Evolutionary conservation across 2,113 vertebrate species (phyloP), one percentile per base, ranked within the genome.

Genomic region (Ageneiosus marmoratus): DNA sequence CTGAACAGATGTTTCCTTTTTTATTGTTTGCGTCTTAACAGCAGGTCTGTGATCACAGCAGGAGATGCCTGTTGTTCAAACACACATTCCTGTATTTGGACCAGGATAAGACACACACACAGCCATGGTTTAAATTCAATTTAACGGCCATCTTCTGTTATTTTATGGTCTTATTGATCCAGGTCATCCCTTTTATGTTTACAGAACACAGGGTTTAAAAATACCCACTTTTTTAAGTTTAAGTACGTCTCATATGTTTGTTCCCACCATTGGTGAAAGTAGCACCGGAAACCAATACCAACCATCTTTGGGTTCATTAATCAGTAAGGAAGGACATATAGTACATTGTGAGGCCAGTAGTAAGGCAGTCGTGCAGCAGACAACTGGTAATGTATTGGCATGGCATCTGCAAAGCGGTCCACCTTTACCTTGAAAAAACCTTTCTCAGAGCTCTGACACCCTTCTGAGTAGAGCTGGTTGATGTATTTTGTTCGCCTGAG

Each of bases 21-120:
- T 89, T 83, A 93, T 94, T 93, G 91, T 94, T 93, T 67, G 12
- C 86, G 78, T 85, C 79, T 89, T 89, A 92, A 93, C 91, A 92
- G 84, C 88, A 89, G 83, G 80, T 86, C n/a, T 80, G 83, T 81
- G 82, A 77, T 27, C 80, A 82, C 88, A 89, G 85, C 74, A 62
- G 83, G 77, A 87, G 89, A 87, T 88, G 77, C 90, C 89, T 86
- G 67, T 72, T 65, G 83, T 44, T 81, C 44, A 27, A 69, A 32
- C 46, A 58, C 80, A 65, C 24, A 51, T 22, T 80, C 32, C 73
- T 48, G 41, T 60, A 77, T 80, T 87, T 86, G 81, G 74, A 63
- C 79, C 81, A 76, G n/a, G 77, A 70, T 44, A 76, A 67, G n/a
- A 77, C 29, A 41, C 46, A 55, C 34, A 24, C 13, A 44, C 34